A percentile compares a stretch with the other conserved stretches of the same genome.
Evolutionary conservation across 2,113 vertebrate species (phyloP).

Genomic region (Dipodomys ordii): DNA sequence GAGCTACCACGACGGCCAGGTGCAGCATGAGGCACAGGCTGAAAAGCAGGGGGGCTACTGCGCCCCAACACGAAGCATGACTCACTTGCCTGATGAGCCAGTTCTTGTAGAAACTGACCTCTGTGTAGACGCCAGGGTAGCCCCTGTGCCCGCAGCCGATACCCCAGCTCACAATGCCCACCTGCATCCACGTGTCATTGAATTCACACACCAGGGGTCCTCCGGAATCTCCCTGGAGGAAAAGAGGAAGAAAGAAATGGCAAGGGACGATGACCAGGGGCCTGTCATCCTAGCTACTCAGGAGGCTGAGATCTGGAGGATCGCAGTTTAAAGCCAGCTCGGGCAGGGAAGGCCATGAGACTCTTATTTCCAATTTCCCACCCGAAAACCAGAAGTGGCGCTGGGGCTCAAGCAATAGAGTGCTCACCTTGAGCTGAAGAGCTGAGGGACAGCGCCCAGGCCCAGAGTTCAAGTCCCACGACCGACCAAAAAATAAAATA

Average conservation of each 20-base stretch:
- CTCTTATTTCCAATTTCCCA: too few relatives aligned
- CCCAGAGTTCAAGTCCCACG: too few relatives aligned
- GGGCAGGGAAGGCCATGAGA: too few relatives aligned
- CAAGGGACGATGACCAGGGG: not conserved
- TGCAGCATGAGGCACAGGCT: not conserved
- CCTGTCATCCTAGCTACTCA: too few relatives aligned
- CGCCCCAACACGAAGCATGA: not conserved
- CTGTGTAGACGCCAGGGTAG: constrained; percentile 51
- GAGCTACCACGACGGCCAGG: not conserved
- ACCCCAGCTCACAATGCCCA: constrained; percentile 79
- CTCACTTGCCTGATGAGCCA: constrained; percentile 44
- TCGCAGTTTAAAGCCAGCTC: too few relatives aligned
- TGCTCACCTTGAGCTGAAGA: too few relatives aligned
- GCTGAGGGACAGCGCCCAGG: too few relatives aligned
- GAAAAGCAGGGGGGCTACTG: not conserved
- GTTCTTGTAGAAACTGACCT: constrained; percentile 52
- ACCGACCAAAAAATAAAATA: too few relatives aligned
- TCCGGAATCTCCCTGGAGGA: constrained; percentile 78
- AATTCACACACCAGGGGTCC: constrained; percentile 75
- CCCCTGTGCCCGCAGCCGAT: not conserved
- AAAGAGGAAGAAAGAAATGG: constrained; percentile 50
- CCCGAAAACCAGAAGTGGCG: too few relatives aligned
- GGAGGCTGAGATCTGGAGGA: too few relatives aligned
- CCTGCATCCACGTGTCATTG: constrained; percentile 58
- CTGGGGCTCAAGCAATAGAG: too few relatives aligned